Base-by-base conservation (phyloP, 2,888 invertebrate species). In the Synergus japonicus region DNA sequence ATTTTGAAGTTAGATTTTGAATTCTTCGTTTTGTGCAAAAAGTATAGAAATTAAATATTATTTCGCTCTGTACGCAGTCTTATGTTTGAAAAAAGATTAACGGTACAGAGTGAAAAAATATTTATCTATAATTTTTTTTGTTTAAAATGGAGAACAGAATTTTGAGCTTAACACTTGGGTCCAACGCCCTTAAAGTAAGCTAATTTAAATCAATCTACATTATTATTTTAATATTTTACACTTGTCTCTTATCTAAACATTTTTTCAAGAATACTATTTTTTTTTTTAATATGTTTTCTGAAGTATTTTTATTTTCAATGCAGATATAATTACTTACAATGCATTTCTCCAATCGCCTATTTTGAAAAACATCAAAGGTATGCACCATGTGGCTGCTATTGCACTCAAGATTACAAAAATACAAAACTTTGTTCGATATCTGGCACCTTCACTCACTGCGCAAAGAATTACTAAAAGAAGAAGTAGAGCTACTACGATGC, bases 311-410 rank as follows among this genome's bases (percentile, higher is more conserved):
- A 37, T 80, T 77, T 87, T 87, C 77, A 18, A 80, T 83, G 58
- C 54, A 76, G 43, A 12, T 8, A 1, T 79, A 80, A 67, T 58
- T 91, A 95, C 96, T 96, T 93, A 97, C 97, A 97, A 91, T 18
- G 96, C 97, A 92, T 97, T 97, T 89, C 93, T 95, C 85, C 96
- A 96, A 90, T 96, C 95, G 85, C 95, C 94, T 2, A 97, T 96
- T 84, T 94, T 94, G 29, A 95, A 89, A 81, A 97, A 91, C 96
- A 97, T 97, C 65, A 97, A 92, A 8, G 97, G 97, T 83, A 97
- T 93, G 83, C 95, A 95, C 84, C 95, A 91, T 81, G 95, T 93
- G 41, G 96, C 94, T 85, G 94, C 93, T 87, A 95, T 88, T 86
- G 95, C 93, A 54, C 95, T 94, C 76, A 94, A 91, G 64, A 95